phyloP scores from a whole-genome alignment of 2,888 invertebrate species.

The Ashinkailepas kermadecensis region DNA sequence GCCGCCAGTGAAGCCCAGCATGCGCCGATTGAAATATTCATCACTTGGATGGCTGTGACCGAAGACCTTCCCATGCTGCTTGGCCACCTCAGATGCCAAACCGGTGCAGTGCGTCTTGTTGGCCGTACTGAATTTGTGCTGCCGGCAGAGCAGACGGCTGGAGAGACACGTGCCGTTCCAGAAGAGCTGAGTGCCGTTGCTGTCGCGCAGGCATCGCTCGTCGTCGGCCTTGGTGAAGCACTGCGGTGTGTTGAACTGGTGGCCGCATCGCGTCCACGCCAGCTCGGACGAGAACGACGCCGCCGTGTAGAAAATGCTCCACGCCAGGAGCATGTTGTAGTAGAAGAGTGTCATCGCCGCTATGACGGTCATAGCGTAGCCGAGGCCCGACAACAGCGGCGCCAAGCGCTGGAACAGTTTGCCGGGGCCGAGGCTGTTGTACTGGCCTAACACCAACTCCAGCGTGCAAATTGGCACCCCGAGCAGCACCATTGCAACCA shows the following conservation, averaged over 20 bases:
- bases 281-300: constrained; percentile 45
- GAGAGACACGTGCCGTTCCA: constrained; percentile 29
- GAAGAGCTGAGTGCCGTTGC: constrained; percentile 26
- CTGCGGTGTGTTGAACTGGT: constrained; percentile 46
- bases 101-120: constrained; percentile 29
- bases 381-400: constrained; percentile 31
- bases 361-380: constrained; percentile 30
- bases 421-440: constrained; percentile 66
- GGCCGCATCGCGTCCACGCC: constrained; percentile 65
- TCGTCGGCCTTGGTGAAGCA: constrained; percentile 28
- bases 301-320: constrained; percentile 69
- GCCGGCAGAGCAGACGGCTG: constrained; percentile 23
- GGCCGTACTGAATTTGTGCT: constrained; percentile 2
- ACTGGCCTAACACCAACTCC: constrained; percentile 78
- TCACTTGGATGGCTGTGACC: constrained; percentile 48
- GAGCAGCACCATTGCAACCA: constrained; percentile 66
- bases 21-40: constrained; percentile 52
- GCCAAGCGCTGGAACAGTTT: constrained; percentile 28
- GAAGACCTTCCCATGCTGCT: not conserved
- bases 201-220: constrained; percentile 20
- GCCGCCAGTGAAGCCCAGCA: constrained; percentile 24
- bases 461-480: constrained; percentile 75
- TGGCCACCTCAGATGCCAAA: constrained; percentile 5
- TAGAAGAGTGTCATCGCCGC: constrained; percentile 28
- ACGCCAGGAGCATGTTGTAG: constrained; percentile 45